Evolutionary conservation across 2,888 invertebrate species (phyloP), one percentile per base, ranked within the genome.

Genomic region (Psococerastis gibbosa): DNA sequence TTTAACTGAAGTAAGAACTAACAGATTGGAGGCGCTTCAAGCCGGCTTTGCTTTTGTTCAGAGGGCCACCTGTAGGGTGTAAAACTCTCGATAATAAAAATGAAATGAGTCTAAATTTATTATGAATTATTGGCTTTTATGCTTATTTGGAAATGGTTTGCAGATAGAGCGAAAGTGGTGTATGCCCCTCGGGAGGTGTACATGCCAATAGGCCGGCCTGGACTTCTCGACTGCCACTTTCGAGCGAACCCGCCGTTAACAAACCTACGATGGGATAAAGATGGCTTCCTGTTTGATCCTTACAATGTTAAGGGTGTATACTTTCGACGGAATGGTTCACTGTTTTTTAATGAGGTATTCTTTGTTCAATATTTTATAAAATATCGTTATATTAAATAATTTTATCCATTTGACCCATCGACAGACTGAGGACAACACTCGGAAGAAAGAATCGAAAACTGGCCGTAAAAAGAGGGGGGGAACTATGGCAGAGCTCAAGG

Each of bases 101-200:
- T n/a, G n/a, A n/a, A n/a, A n/a, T n/a, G n/a, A n/a, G n/a, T n/a
- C 11, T 13, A 20, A 8, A 9, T 8, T 43, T 44, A 8, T 43
- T 20, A 6, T 43, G 11, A 42, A 15, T 8, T 11, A 17, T 42
- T 16, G 6, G 11, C 6, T 27, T 27, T 6, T 27, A 9, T 27
- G 11, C 27, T 27, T 9, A 27, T 11, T 27, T 6, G 6, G 27
- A 27, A 27, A n/a, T 49, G 45, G 15, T 31, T 66, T 65, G 9
- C 64, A 92, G 92, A 85, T 64, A 82, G 84, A 61, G 92, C 92
- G 16, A 83, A 87, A 63, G 87, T 94, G 35, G 75, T 88, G 52
- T 82, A 79, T 60, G 79, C 89, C 43, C 87, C 87, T 16, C 72
- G 76, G 48, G 82, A 85, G 62, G 75, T 89, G 32, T 81, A 75